Conservation (phyloP, 2,113 vertebrate genomes). For the Tinamus guttatus region DNA sequence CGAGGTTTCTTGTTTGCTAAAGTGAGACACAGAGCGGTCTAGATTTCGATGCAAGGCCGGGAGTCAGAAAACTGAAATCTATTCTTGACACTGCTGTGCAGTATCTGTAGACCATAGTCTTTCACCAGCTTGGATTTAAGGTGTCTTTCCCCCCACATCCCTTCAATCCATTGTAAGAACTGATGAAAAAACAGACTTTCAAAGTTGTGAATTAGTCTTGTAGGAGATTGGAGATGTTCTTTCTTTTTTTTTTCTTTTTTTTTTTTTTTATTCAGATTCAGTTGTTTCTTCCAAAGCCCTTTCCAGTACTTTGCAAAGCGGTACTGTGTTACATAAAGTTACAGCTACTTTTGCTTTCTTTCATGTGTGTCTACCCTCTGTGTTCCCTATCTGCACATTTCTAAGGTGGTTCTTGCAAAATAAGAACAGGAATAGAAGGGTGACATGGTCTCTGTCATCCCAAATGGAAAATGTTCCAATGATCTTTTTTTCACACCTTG, state of each 20-base stretch:
- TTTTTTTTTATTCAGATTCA: background rate
- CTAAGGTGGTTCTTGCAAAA: slow-evolving; percentile 59
- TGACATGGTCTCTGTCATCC: slow-evolving; percentile 60
- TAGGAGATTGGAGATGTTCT: too few species aligned
- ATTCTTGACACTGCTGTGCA: background rate
- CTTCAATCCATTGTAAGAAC: background rate
- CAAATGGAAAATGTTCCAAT: slow-evolving; percentile 67
- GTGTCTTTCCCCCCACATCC: background rate
- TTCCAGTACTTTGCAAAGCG: background rate
- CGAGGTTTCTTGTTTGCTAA: background rate
- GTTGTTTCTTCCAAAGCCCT: background rate
- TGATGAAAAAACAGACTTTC: background rate
- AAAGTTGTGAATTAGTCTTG: background rate
- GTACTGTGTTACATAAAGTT: background rate
- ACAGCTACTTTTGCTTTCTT: background rate
- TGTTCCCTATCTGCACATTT: slow-evolving; percentile 26
- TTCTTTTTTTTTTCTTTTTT: too few species aligned
- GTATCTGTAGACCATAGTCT: background rate
- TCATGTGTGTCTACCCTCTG: background rate
- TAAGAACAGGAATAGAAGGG: slow-evolving; percentile 63
- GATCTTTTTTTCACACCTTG: slow-evolving; percentile 77
- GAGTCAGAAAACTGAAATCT: background rate
- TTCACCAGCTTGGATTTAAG: background rate
- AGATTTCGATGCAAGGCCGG: background rate
- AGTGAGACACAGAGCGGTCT: background rate